Evolutionary conservation across 2,888 invertebrate species (phyloP).

Genomic region (Cheilosia urbana): DNA sequence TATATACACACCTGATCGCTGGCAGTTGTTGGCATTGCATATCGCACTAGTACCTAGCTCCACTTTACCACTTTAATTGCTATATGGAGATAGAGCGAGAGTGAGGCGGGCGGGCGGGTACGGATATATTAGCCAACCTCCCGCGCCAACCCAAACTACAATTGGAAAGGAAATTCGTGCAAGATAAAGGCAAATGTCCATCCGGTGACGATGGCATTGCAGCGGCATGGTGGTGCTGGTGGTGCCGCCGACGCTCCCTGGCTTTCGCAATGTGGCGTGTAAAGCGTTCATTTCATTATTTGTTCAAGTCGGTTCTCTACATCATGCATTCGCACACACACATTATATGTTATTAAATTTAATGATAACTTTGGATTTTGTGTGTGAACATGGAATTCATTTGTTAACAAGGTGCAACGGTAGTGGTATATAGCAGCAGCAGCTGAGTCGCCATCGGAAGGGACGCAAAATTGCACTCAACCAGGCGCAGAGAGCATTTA

Average conservation of each 20-base stretch:
- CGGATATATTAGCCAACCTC: conserved; percentile 8
- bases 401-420: conserved; percentile 82
- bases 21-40: conserved; percentile 54
- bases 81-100: not conserved
- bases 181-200: conserved; percentile 71
- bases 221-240: conserved; percentile 1
- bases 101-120: conserved; percentile 28
- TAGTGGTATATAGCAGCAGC: conserved; percentile 10
- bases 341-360: conserved; percentile 73
- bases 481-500: conserved; percentile 54
- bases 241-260: conserved; percentile 47
- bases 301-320: conserved; percentile 59
- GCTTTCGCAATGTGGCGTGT: conserved; percentile 71
- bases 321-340: conserved; percentile 59
- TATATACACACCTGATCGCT: conserved; percentile 50
- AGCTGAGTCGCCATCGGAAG: conserved; percentile 9
- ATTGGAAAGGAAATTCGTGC: conserved; percentile 70
- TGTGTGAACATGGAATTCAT: conserved; percentile 84
- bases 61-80: conserved; percentile 56
- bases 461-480: conserved; percentile 44
- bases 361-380: conserved; percentile 76
- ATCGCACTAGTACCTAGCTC: conserved; percentile 26
- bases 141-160: conserved; percentile 37
- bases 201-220: conserved; percentile 46
- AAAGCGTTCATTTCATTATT: conserved; percentile 70